Evolutionary conservation across 2,113 vertebrate species (phyloP).

Genomic region (Brachypteracias leptosomus): DNA sequence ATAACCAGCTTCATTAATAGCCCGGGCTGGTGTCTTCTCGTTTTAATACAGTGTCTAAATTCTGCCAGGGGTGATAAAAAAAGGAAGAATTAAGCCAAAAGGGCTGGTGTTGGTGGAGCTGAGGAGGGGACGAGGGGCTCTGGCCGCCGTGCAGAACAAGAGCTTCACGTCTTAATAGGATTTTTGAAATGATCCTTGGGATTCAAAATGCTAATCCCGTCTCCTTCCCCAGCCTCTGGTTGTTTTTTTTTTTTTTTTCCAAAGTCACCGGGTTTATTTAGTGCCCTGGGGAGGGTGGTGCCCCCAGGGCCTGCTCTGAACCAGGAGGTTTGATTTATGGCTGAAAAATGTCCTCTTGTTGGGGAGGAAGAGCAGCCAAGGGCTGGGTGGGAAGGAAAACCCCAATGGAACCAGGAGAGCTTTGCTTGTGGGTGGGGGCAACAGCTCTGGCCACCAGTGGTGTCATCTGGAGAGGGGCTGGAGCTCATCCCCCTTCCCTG

Average conservation of each 20-base stretch:
- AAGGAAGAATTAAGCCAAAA: background rate
- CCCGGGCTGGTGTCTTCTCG: background rate
- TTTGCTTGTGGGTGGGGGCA: background rate
- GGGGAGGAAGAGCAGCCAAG: background rate
- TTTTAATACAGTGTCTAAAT: background rate
- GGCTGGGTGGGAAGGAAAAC: accelerated
- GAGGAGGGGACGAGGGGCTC: background rate
- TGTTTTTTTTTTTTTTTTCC: too few species aligned
- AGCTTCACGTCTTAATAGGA: background rate
- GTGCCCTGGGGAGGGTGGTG: background rate
- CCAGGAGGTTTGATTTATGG: background rate
- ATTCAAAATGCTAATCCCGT: background rate
- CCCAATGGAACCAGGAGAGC: background rate
- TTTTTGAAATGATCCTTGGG: background rate
- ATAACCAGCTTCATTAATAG: background rate
- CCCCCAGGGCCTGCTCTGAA: background rate
- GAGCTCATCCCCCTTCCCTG: accelerated
- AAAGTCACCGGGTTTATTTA: background rate
- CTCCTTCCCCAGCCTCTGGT: background rate
- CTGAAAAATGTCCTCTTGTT: background rate
- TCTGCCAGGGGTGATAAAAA: background rate
- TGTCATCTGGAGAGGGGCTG: background rate
- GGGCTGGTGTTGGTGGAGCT: background rate
- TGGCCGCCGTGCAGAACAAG: background rate
- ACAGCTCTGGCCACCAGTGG: background rate